Conservation (phyloP, 2,797 vertebrate genomes). For the Ctenopoma multispine region DNA sequence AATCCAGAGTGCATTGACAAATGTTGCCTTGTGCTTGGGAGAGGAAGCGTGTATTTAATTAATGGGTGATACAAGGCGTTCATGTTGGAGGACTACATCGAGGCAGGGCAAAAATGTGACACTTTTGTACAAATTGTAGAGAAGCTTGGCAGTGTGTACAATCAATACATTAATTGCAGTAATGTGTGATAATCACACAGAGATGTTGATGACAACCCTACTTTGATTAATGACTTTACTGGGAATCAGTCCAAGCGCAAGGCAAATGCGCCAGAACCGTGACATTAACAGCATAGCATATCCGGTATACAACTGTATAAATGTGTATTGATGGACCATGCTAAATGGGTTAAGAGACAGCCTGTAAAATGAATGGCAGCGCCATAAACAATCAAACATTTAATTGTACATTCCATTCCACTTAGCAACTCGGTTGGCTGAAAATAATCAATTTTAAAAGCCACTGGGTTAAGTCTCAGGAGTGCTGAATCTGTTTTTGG, state of each 20-base stretch:
- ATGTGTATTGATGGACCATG: constrained; percentile 60
- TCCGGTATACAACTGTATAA: constrained; percentile 58
- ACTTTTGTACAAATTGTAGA: constrained; percentile 38
- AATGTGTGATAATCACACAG: constrained; percentile 64
- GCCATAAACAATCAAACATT: constrained; percentile 72
- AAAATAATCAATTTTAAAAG: constrained; percentile 72
- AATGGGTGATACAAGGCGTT: constrained; percentile 63
- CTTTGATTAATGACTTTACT: constrained; percentile 68
- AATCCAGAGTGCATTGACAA: constrained; percentile 69
- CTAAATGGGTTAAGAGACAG: constrained; percentile 62
- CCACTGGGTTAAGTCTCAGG: constrained; percentile 41
- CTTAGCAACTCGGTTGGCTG: constrained; percentile 60
- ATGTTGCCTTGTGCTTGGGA: constrained; percentile 38
- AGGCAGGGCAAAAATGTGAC: constrained; percentile 39
- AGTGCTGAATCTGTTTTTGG: constrained; percentile 50
- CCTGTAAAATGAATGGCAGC: constrained; percentile 55
- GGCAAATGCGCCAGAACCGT: constrained; percentile 55
- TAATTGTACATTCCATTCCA: constrained; percentile 74
- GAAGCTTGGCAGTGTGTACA: constrained; percentile 44
- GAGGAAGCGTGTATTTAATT: constrained; percentile 74
- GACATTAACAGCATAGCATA: constrained; percentile 60
- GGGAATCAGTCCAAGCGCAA: constrained; percentile 57
- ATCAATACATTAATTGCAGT: constrained; percentile 77
- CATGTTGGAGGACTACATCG: constrained; percentile 56
- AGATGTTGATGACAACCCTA: constrained; percentile 64